Evolutionary conservation across 2,113 vertebrate species (phyloP), one percentile per base, ranked within the genome.

Genomic region (Periophthalmodon schlosseri): DNA sequence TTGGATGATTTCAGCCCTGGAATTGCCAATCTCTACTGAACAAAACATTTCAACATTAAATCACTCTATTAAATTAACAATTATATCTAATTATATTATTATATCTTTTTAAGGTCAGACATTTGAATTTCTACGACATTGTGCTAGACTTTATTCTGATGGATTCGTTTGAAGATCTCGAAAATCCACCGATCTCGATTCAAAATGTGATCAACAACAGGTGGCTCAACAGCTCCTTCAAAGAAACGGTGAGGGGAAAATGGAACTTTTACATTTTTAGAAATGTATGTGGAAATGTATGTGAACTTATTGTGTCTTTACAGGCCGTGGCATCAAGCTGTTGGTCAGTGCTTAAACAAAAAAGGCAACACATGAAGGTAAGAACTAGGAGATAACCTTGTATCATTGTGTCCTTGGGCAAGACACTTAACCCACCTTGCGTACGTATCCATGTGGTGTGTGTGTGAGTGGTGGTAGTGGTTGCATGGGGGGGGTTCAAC

Each of bases 91-190:
- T 28, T 28, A 28, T 75, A 2, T 57, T 3, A 39, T 39, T 39
- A 39, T 39, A 44, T 44, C 10, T 10, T 54, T 64, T 2, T 75
- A 58, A 99, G 97, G 96, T 99, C 67, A 97, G 95, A 88, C 94
- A 97, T 86, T 69, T 99, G 46, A 99, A 97, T 91, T 99, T 99
- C 91, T 99, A 98, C 77, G 98, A 99, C 82, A 94, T 99, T 6
- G 96, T 99, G 80, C 93, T 99, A 92, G 98, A 99, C 90, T 99
- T 98, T 80, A 96, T 99, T 92, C 91, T 99, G 67, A 97, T 99
- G 96, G 98, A 99, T 88, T 98, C 98, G 0, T 99, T 99, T 80
- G 97, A 99, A 94, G 98, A 99, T 90, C 94, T 99, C 85, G 98
- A 99, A 90, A 98, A 98, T 87, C 98, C 98, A 8, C 98, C 98